Conservation (phyloP, 1,140 invertebrate species). For the Drosophila parabipectinata region DNA sequence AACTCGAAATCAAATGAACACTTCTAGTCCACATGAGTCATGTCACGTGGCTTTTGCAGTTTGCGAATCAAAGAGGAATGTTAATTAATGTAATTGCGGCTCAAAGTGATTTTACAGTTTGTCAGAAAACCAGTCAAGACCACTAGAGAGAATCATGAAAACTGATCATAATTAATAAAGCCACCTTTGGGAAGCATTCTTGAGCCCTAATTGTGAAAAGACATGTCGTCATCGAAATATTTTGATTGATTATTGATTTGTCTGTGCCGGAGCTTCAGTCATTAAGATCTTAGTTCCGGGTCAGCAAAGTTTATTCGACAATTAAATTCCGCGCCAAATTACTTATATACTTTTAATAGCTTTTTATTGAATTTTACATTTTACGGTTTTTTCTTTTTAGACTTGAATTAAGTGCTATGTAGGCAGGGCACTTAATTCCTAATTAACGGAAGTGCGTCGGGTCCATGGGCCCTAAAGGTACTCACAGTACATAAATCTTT, state of each 20-base stretch:
- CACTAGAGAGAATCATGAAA: conserved; percentile 10
- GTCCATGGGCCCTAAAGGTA: conserved; percentile 10
- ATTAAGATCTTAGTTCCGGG: conserved; percentile 33
- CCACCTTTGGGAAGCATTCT: background rate
- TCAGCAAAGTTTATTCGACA: conserved; percentile 6
- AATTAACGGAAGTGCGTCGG: conserved; percentile 65
- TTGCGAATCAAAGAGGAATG: conserved; percentile 25
- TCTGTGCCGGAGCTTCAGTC: background rate
- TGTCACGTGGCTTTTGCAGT: conserved; percentile 42
- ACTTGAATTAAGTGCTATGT: conserved; percentile 45
- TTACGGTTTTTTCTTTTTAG: conserved; percentile 13
- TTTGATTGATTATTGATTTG: conserved; percentile 34
- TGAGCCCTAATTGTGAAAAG: conserved; percentile 18
- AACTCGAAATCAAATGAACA: conserved; percentile 12
- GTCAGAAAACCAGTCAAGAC: conserved; percentile 24
- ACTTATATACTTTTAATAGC: conserved; percentile 22
- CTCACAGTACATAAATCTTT: conserved; percentile 64
- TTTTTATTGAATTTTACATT: conserved; percentile 35
- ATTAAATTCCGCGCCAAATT: conserved; percentile 32
- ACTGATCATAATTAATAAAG: conserved; percentile 17
- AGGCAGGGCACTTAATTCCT: conserved; percentile 46
- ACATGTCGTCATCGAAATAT: conserved; percentile 22
- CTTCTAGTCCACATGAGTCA: conserved; percentile 9
- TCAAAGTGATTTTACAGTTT: conserved; percentile 33
- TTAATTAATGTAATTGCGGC: conserved; percentile 57